A percentile compares a stretch with the other conserved stretches of the same genome.
phyloP scores from a whole-genome alignment of 2,797 vertebrate genomes.

The Myripristis murdjan region DNA sequence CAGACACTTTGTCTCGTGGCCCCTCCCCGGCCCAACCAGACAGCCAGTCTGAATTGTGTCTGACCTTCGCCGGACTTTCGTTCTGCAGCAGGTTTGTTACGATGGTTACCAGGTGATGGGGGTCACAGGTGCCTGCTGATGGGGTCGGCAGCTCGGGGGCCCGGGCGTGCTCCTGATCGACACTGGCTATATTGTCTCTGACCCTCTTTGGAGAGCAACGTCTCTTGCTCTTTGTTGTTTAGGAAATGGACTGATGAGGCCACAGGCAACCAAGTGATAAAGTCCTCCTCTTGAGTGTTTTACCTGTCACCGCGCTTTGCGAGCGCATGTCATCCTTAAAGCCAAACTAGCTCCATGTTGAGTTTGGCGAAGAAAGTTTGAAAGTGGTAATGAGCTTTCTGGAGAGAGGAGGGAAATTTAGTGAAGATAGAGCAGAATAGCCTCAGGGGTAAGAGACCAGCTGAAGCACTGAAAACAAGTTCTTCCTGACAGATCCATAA shows the following conservation, averaged over 20 bases:
- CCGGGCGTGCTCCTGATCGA: constrained; percentile 17
- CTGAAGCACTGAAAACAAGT: constrained; percentile 16
- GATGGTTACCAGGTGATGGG: constrained; percentile 45
- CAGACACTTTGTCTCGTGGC: constrained; percentile 35
- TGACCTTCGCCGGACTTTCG: constrained; percentile 63
- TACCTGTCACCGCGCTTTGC: constrained; percentile 2
- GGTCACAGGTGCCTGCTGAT: constrained; percentile 55
- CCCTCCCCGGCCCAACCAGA: constrained; percentile 4
- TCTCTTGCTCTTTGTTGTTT: constrained; percentile 9
- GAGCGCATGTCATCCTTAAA: constrained; percentile 3
- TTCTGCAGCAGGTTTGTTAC: constrained; percentile 60
- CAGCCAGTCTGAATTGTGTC: constrained; percentile 53
- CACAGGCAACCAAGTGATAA: constrained; percentile 15
- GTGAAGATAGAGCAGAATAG: not conserved
- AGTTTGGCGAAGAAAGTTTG: constrained; percentile 3
- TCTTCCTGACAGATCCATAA: constrained; percentile 19
- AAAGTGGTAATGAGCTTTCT: constrained; percentile 23
- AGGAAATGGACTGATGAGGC: constrained; percentile 26
- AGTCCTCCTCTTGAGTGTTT: constrained; percentile 7
- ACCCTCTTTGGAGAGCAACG: constrained; percentile 4
- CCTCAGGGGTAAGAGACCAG: constrained; percentile 1
- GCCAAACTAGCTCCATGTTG: not conserved
- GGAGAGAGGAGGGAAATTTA: constrained; percentile 16
- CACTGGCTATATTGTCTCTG: constrained; percentile 21
- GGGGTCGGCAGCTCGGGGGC: constrained; percentile 30